Conservation (phyloP, 2,113 vertebrate genomes). For the Microtus ochrogaster region DNA sequence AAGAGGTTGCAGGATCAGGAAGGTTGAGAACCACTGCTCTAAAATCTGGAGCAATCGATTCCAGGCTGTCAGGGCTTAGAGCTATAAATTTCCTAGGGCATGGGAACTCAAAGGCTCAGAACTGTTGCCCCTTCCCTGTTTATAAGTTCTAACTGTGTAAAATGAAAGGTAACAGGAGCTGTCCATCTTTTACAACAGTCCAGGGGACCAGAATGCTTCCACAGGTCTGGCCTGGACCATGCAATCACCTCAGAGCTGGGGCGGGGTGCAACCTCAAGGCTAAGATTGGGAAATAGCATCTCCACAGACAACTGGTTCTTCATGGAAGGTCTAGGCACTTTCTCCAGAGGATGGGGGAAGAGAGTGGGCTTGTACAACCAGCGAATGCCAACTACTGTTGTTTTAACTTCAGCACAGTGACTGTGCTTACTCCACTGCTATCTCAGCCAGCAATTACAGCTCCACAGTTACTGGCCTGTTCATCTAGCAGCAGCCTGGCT, state of each 20-base stretch:
- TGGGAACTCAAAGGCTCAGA: neutral
- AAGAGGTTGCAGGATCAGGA: neutral
- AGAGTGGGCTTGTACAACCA: neutral
- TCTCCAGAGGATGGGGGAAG: too few species aligned
- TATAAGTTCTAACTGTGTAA: neutral
- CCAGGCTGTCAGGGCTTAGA: neutral
- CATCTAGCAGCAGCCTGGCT: neutral
- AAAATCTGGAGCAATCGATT: neutral
- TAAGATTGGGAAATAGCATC: neutral
- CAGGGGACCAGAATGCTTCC: neutral
- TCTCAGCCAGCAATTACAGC: neutral
- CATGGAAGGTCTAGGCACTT: neutral
- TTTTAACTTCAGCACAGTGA: neutral
- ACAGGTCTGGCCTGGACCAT: neutral
- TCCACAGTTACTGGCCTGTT: neutral
- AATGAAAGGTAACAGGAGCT: neutral
- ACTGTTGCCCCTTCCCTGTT: neutral
- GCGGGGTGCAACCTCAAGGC: neutral
- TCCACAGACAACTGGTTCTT: conserved; percentile 8
- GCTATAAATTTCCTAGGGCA: neutral
- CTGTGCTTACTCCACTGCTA: neutral
- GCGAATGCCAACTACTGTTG: too few species aligned
- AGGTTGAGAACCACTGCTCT: too few species aligned
- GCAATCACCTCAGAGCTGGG: neutral
- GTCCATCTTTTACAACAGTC: neutral